These are phyloP conservation scores for Lucilia cuprina DNA, from an alignment of 1,140 invertebrate species.

Conservation along the genomic window DNA sequence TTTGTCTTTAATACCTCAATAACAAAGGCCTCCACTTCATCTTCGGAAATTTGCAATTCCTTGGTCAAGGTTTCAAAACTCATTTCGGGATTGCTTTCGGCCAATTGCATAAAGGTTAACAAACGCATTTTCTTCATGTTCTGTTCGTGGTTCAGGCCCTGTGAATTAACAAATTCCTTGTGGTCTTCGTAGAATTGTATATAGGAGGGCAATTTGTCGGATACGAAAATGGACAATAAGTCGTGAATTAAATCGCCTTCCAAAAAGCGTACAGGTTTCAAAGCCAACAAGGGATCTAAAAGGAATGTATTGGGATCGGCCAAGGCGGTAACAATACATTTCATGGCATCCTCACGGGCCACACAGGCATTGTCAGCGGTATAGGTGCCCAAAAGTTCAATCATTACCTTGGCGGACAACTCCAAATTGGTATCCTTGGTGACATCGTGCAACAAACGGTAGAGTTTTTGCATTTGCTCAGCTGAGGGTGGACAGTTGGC, in stretches of 20 bases:
- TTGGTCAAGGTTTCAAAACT: slow-evolving; percentile 86
- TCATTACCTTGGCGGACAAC: slow-evolving; percentile 93
- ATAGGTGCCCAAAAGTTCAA: slow-evolving; percentile 93
- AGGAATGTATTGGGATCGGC: slow-evolving; percentile 95
- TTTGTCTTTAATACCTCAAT: slow-evolving; percentile 97
- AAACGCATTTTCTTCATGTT: slow-evolving; percentile 97
- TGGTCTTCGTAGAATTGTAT: slow-evolving; percentile 91
- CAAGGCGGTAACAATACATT: slow-evolving; percentile 93
- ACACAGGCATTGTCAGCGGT: slow-evolving; percentile 96
- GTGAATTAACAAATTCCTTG: slow-evolving; percentile 89
- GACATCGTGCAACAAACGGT: slow-evolving; percentile 88
- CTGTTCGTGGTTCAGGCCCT: slow-evolving; percentile 92
- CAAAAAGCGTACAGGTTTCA: slow-evolving; percentile 95
- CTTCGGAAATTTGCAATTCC: slow-evolving; percentile 84
- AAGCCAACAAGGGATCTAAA: slow-evolving; percentile 87
- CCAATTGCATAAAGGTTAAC: slow-evolving; percentile 95
- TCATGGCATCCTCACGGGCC: slow-evolving; percentile 94
- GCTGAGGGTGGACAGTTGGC: slow-evolving; percentile 81
- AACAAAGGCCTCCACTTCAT: slow-evolving; percentile 93
- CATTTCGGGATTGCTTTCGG: slow-evolving; percentile 90
- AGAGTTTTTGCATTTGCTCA: slow-evolving; percentile 92
- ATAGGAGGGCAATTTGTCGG: slow-evolving; percentile 90
- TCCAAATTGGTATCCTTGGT: slow-evolving; percentile 79
- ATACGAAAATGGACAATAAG: slow-evolving; percentile 94
- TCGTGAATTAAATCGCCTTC: slow-evolving; percentile 96